Evolutionary conservation across 2,888 invertebrate genomes (phyloP), one percentile per base, ranked within the genome.

Genomic region (Coremacera marginata): DNA sequence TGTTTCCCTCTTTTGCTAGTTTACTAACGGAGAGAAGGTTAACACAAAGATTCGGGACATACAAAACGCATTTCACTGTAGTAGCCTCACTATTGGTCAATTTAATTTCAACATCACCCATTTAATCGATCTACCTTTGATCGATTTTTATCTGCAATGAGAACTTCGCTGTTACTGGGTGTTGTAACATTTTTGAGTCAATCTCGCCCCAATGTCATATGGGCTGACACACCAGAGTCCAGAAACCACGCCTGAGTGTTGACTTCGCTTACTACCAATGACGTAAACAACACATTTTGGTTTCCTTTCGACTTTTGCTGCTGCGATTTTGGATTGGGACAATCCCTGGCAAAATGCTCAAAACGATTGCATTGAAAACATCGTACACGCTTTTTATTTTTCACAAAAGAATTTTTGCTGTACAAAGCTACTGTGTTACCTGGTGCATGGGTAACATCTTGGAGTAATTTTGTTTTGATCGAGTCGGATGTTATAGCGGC

Each of bases 401-500:
- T 37, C 16, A 19, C 16, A 0, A n/a, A 4, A n/a, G 16, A 27
- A 25, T 8, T 22, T 31, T 57, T 25, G 22, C 8, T 57, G 52
- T 71, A 31, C 71, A 9, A 71, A 9, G 37, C 37, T 37, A 37
- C 55, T 52, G 11, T 37, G 60, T 52, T 57, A 31, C 63, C 34
- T 22, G 22, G 3, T 63, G 63, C 16, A 19, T 68, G 49, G 5
- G 11, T 34, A 22, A 14, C 4, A 22, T 34, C 37, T 37, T 37
- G 37, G 37, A 37, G 4, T 68, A 34, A 37, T 67, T 77, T 80
- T 8, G 76, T 78, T 51, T 77, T 76, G 0, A 77, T 76, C 16
- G 74, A 68, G 16, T 76, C 71, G 11, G 62, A 70, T 25, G 77
- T 75, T 19, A 78, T 78, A 25, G 51, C 70, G 0, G 76, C 75